phyloP scores from a whole-genome alignment of 2,888 invertebrate genomes.

The Apotomis betuletana region DNA sequence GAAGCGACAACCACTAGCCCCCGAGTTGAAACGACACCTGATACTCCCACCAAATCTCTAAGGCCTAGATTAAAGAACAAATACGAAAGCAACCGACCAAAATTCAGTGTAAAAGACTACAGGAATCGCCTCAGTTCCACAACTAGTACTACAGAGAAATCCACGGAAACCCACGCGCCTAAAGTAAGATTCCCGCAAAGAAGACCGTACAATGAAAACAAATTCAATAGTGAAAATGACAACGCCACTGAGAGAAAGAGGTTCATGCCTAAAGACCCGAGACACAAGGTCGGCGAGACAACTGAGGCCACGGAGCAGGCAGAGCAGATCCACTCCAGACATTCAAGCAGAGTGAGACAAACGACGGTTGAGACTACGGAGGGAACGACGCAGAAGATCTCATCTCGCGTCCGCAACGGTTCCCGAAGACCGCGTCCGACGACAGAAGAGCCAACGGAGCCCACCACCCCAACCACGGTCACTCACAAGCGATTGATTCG shows the following conservation, averaged over 20 bases:
- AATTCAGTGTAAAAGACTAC: conserved; percentile 91
- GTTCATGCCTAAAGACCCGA: conserved; percentile 79
- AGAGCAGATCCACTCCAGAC: conserved; percentile 64
- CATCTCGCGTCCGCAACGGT: conserved; percentile 72
- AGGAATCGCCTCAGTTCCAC: conserved; percentile 85
- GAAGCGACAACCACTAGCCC: conserved; percentile 63
- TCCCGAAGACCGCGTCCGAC: conserved; percentile 67
- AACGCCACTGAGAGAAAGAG: conserved; percentile 78
- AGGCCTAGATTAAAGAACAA: conserved; percentile 78
- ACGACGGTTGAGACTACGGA: conserved; percentile 66
- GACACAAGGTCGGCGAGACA: conserved; percentile 62
- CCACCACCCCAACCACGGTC: conserved; percentile 58
- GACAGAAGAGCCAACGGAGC: conserved; percentile 69
- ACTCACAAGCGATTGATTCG: conserved; percentile 68
- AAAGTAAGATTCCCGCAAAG: conserved; percentile 79
- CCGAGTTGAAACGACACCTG: conserved; percentile 63
- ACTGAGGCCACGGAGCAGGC: conserved; percentile 65
- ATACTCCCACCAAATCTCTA: conserved; percentile 59
- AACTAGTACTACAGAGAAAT: conserved; percentile 74
- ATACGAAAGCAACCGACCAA: conserved; percentile 85
- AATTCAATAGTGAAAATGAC: conserved; percentile 62
- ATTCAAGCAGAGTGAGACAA: conserved; percentile 65
- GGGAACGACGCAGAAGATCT: conserved; percentile 71
- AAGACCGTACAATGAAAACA: conserved; percentile 70
- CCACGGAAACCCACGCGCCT: conserved; percentile 61